Percentiles rank a stretch among this genome's conserved stretches.
These are phyloP conservation scores for Drosophila pectinifera DNA, from an alignment of 1,140 invertebrate genomes.

Conservation along the genomic window DNA sequence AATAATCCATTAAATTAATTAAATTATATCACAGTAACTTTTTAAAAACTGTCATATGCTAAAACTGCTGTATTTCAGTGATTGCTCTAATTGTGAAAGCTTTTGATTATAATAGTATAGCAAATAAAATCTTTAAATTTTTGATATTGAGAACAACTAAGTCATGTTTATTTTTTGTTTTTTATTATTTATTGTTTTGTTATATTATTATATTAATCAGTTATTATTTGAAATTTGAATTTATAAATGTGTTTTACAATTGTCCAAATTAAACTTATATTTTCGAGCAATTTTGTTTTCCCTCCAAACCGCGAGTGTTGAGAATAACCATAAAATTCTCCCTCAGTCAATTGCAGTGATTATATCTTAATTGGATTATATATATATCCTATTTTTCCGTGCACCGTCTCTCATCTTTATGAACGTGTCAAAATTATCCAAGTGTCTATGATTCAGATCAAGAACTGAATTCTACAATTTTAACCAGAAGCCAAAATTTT, in stretches of 20 bases:
- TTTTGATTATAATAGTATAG: background rate
- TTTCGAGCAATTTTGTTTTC: background rate
- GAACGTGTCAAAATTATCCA: conserved; percentile 36
- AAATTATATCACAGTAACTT: background rate
- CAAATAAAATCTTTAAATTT: background rate
- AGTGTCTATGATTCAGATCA: conserved; percentile 14
- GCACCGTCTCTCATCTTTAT: conserved; percentile 13
- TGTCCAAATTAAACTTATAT: background rate
- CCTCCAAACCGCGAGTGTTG: background rate
- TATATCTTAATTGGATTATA: background rate
- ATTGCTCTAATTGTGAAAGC: background rate
- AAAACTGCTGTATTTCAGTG: background rate
- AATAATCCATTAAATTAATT: background rate
- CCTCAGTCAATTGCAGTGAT: background rate
- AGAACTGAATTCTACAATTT: background rate
- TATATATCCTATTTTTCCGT: background rate
- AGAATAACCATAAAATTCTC: background rate
- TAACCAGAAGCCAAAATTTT: conserved; percentile 3
- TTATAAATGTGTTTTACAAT: background rate
- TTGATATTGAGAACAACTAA: background rate
- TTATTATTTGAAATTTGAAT: background rate
- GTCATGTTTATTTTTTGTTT: background rate
- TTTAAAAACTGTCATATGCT: background rate
- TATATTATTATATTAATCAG: conserved; percentile 1
- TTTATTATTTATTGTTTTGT: background rate